Conservation (phyloP, 1,140 invertebrate species). For the Mizuhopecten yessoensis region DNA sequence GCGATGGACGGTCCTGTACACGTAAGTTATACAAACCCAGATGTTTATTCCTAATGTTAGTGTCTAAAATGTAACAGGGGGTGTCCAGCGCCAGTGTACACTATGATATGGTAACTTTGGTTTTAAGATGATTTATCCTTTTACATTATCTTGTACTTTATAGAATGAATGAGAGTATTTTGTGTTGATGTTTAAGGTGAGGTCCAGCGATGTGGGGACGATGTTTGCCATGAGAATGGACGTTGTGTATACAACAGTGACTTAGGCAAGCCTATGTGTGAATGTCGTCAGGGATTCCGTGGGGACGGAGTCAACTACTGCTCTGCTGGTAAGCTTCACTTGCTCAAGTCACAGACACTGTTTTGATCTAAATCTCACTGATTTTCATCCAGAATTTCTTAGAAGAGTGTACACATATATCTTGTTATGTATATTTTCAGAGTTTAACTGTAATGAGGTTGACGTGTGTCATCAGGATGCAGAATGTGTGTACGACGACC, state of each 20-base stretch:
- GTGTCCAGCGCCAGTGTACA: too few species aligned
- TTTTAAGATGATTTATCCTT: too few species aligned
- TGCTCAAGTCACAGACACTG: not conserved
- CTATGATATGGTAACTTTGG: too few species aligned
- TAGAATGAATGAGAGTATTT: too few species aligned
- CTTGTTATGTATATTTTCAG: conserved; percentile 57
- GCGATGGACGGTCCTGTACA: conserved; percentile 83
- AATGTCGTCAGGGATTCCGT: conserved; percentile 74
- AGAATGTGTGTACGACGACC: conserved; percentile 74
- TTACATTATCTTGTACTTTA: too few species aligned
- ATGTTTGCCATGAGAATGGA: conserved; percentile 85
- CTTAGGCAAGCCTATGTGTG: conserved; percentile 73
- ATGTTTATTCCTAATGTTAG: too few species aligned
- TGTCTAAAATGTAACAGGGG: too few species aligned
- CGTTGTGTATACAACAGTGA: conserved; percentile 81
- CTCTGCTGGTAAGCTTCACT: conserved; percentile 71
- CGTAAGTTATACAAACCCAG: too few species aligned
- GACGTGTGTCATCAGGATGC: conserved; percentile 83
- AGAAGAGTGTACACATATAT: too few species aligned
- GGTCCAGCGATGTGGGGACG: conserved; percentile 79
- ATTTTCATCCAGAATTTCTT: not conserved
- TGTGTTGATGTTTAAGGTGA: conserved; percentile 72
- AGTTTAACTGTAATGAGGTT: conserved; percentile 87
- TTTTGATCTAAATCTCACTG: not conserved
- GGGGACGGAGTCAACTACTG: conserved; percentile 71